Evolutionary conservation across 2,888 invertebrate genomes (phyloP), one percentile per base, ranked within the genome.

Genomic region (Leptinotarsa peninsularis): DNA sequence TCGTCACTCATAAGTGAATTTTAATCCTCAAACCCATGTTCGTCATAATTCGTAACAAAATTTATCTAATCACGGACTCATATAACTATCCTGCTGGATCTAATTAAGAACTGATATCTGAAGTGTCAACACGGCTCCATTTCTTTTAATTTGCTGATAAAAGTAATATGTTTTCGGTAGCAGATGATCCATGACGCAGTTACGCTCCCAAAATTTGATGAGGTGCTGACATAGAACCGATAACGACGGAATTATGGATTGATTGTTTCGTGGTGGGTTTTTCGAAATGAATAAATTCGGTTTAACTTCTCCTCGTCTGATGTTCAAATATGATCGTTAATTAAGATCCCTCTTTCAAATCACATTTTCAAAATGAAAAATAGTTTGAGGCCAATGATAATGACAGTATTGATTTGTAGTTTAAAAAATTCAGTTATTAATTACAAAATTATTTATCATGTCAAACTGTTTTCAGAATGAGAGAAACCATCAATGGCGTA

Each of bases 21-120:
- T 23, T 58, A 58, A 58, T 58, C 58, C 58, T 58, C 58, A 4
- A 23, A 23, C 58, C 23, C 15, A 58, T 58, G 58, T 58, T 58
- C 15, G 21, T 23, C 23, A 58, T 14, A 58, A 27, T 23, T 21
- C 58, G 14, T 14, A 23, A 58, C 23, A 58, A 21, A 58, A 58
- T 58, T 23, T 58, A 58, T 58, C 58, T 58, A 23, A 58, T 58
- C 58, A 23, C 58, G 14, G 23, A 58, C 58, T 58, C 58, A 58
- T 33, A 33, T 58, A 58, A 58, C 58, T 58, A 58, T 58, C 58
- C 58, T 58, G 21, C 14, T 23, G 23, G 58, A 58, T 58, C 58
- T 58, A 58, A 58, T 58, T 58, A 58, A 58, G 58, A 58, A 58
- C 23, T 58, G 58, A 58, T 58, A 58, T 58, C 23, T 58, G 58